A percentile compares a stretch with the other conserved stretches of the same genome.
phyloP scores from a whole-genome alignment of 2,113 vertebrate species.

The Sinocyclocheilus anshuiensis region DNA sequence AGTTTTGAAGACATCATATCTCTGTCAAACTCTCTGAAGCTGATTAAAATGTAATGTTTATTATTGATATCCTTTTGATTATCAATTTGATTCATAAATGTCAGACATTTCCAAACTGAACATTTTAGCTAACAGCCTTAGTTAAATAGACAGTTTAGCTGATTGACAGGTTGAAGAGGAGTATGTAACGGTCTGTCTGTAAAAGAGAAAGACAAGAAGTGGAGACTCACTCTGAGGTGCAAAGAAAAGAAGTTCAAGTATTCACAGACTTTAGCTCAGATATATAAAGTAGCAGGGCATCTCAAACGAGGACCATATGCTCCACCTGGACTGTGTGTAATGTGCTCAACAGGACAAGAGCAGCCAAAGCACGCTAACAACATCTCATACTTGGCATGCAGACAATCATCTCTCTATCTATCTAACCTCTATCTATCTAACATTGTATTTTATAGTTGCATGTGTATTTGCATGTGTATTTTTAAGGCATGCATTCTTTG shows the following conservation, averaged over 20 bases:
- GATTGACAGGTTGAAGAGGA: not conserved
- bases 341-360: slow-evolving; percentile 19
- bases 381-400: not conserved
- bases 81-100: not conserved
- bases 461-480: not conserved
- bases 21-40: not conserved
- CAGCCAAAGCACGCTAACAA: slow-evolving; percentile 11
- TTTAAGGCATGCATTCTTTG: not conserved
- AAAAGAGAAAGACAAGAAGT: not conserved
- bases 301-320: slow-evolving; percentile 43
- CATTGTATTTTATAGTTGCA: not conserved
- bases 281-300: slow-evolving; percentile 36
- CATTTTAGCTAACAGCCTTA: not conserved
- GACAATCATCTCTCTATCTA: not conserved
- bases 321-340: slow-evolving; percentile 31
- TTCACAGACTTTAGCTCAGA: slow-evolving; percentile 40
- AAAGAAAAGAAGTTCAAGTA: slow-evolving; percentile 33
- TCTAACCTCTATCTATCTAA: not conserved
- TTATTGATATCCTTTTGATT: not conserved
- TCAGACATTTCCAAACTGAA: not conserved
- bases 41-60: not conserved
- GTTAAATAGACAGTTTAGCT: not conserved
- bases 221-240: slow-evolving; percentile 21
- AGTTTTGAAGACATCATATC: not conserved
- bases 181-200: not conserved